Evolutionary conservation across 1,140 invertebrate species (phyloP), one percentile per base, ranked within the genome.

Genomic region (Anastrepha ludens): DNA sequence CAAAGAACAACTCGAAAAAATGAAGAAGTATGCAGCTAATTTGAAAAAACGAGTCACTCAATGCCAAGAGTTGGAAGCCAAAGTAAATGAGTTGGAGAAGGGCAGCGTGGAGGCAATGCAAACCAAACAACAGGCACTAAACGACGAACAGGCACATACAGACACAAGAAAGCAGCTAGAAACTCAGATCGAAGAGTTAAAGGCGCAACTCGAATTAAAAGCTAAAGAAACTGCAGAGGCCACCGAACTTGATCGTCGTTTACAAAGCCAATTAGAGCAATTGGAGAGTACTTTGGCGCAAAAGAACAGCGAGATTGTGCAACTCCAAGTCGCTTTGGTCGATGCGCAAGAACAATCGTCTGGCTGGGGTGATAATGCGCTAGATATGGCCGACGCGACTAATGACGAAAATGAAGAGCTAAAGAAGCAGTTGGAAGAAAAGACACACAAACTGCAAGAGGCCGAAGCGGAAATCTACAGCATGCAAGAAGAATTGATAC

Each of bases 21-120:
- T 97, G 91, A 97, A 97, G 89, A 97, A 97, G 89, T 95, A 96
- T 89, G 96, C 96, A 3, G 94, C 95, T 0, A 96, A 95, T 90
- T 93, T 97, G 9, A 97, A 97, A 90, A 96, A 96, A 89, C 97
- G 97, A 91, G 93, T 94, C 0, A 89, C 94, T 29, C 93, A 95
- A 70, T 96, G 95, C 86, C 94, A 94, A 74, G 96, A 97, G 87
- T 91, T 97, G 29, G 95, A 97, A 93, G 90, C 93, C n/a, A 94
- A 94, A 89, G 91, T 94, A 65, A 90, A 91, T 59, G 91, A 94
- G 86, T 39, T 88, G 58, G 87, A 88, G 59, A 86, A 60, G 41
- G 58, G 74, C 8, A 70, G 50, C 39, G 44, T 81, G 29, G 87
- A 87, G 13, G 58, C 55, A 8, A 81, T 60, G 55, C 67, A 58